These are phyloP conservation scores for Tapera naevia DNA, from an alignment of 2,797 vertebrate species.

Conservation along the genomic window DNA sequence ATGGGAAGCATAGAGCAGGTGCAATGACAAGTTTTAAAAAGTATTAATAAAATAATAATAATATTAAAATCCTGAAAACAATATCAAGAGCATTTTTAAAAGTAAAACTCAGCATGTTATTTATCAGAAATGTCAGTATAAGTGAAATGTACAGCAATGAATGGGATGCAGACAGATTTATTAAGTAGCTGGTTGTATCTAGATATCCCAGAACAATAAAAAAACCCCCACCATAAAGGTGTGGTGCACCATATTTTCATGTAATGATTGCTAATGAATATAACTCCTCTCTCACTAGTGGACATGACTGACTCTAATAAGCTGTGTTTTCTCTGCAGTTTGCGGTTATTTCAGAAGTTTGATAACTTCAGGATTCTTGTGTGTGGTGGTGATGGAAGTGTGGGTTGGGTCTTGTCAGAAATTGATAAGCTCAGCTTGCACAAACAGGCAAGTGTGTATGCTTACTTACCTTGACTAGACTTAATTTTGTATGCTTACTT, in stretches of 20 bases:
- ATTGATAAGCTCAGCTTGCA: constrained; percentile 97
- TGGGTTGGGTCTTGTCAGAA: constrained; percentile 98
- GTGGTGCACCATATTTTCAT: neutral
- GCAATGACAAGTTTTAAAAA: neutral
- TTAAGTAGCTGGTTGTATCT: neutral
- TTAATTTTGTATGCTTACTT: neutral
- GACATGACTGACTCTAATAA: neutral
- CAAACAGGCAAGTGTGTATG: constrained; percentile 87
- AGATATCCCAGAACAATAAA: neutral
- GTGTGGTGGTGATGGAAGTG: constrained; percentile 96
- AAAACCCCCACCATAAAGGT: neutral
- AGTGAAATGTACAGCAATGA: neutral
- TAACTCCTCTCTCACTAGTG: neutral
- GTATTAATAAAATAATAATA: neutral
- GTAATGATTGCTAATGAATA: neutral
- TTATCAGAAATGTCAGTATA: neutral
- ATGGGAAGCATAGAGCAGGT: neutral
- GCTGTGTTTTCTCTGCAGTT: constrained; percentile 75
- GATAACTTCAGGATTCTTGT: constrained; percentile 98
- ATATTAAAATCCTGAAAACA: constrained; percentile 60
- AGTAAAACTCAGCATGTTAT: neutral
- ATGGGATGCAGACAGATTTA: neutral
- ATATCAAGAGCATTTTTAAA: neutral
- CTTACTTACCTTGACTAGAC: neutral
- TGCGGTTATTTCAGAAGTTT: constrained; percentile 98